phyloP scores from a whole-genome alignment of 2,797 vertebrate species.

The Xenopus petersii region DNA sequence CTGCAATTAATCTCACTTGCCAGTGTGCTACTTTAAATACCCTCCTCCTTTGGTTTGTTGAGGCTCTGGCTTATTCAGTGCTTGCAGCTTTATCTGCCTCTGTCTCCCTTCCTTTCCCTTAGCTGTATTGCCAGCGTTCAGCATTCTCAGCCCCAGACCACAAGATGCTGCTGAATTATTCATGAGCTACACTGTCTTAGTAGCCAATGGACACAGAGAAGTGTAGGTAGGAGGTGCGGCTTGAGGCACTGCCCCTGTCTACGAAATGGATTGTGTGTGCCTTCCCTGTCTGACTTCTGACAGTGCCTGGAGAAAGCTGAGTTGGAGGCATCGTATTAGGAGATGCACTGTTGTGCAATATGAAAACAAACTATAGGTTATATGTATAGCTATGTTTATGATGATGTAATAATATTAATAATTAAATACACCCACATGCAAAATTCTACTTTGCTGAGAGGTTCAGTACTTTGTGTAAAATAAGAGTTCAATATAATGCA shows the following conservation, averaged over 20 bases:
- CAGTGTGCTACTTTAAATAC: background rate
- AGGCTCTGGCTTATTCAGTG: conserved; percentile 17
- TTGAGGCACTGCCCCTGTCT: conserved; percentile 16
- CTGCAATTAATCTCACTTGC: conserved; percentile 7
- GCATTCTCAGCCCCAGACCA: conserved; percentile 39
- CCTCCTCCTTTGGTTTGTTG: conserved; percentile 11
- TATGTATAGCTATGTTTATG: no score
- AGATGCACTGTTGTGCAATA: background rate
- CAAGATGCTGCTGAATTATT: conserved; percentile 41
- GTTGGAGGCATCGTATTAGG: background rate
- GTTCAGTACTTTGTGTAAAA: no score
- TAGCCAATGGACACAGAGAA: conserved; percentile 27
- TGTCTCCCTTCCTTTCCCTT: conserved; percentile 33
- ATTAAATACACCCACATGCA: no score
- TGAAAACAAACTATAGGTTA: no score
- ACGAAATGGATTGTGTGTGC: conserved; percentile 15
- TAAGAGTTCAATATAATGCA: no score
- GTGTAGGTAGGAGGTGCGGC: conserved; percentile 6
- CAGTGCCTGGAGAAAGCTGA: conserved; percentile 19
- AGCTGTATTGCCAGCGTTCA: conserved; percentile 44
- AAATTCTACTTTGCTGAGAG: no score
- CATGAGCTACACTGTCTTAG: conserved; percentile 37
- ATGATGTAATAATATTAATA: no score
- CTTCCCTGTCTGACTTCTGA: conserved; percentile 30
- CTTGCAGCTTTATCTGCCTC: conserved; percentile 9